A percentile compares a stretch with the other conserved stretches of the same genome.
phyloP scores from a whole-genome alignment of 2,888 invertebrate species.

The Metacarcinus magister region DNA sequence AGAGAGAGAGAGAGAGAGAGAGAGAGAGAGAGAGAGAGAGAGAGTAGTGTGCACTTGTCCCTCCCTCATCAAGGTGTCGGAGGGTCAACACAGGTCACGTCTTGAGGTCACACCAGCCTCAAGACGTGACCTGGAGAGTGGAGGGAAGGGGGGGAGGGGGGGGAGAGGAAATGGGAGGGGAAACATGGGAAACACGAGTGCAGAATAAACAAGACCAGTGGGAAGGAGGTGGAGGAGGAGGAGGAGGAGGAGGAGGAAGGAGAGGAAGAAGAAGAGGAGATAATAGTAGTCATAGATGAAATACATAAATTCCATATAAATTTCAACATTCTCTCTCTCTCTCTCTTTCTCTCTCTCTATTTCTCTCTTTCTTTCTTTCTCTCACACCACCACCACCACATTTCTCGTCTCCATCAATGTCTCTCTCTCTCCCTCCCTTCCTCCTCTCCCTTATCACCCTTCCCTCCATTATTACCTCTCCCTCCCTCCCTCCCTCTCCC shows the following conservation, averaged over 20 bases:
- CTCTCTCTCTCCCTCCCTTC: constrained; percentile 5
- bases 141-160: not conserved
- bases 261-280: not conserved
- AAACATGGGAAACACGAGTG: constrained; percentile 36
- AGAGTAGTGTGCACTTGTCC: constrained; percentile 39
- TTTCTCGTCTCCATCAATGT: constrained; percentile 10
- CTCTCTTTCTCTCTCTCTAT: constrained; percentile 39
- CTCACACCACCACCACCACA: not conserved
- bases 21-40: constrained; percentile 46
- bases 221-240: constrained; percentile 41
- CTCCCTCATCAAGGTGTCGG: not conserved
- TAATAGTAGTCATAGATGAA: not conserved
- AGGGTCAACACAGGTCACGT: constrained; percentile 21
- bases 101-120: constrained; percentile 12
- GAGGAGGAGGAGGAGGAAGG: constrained; percentile 60
- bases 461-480: constrained; percentile 16
- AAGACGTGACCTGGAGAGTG: not conserved
- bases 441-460: not conserved
- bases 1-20: constrained; percentile 10
- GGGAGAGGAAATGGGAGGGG: constrained; percentile 9
- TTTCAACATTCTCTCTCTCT: not conserved
- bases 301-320: not conserved
- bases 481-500: constrained; percentile 21
- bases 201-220: not conserved
- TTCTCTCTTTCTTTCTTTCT: not conserved